A percentile compares a stretch with the other conserved stretches of the same genome.
phyloP scores from a whole-genome alignment of 2,113 vertebrate species.

The Aldabrachelys gigantea region DNA sequence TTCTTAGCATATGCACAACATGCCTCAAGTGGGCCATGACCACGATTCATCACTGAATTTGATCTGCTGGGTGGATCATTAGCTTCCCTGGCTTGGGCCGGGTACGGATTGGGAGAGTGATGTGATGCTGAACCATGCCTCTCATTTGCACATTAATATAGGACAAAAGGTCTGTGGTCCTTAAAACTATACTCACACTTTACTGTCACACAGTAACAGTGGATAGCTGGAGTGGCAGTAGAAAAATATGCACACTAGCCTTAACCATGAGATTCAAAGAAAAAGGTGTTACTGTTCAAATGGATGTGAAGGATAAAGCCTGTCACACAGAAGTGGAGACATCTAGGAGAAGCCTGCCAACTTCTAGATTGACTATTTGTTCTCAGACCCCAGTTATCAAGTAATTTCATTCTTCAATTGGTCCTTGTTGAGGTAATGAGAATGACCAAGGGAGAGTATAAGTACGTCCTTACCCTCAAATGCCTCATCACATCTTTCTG shows the following conservation, averaged over 20 bases:
- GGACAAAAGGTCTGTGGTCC: not conserved
- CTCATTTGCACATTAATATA: not conserved
- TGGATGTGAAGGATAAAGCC: not conserved
- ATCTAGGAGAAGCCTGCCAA: not conserved
- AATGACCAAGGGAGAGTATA: not conserved
- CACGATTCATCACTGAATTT: too few relatives aligned
- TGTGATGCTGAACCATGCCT: too few relatives aligned
- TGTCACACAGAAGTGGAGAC: not conserved
- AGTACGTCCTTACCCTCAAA: not conserved
- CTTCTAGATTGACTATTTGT: not conserved
- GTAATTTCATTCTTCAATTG: not conserved
- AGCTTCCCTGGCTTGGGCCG: too few relatives aligned
- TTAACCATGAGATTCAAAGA: not conserved
- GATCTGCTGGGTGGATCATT: too few relatives aligned
- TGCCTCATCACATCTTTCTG: not conserved
- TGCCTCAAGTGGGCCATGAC: too few relatives aligned
- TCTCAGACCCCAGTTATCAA: not conserved
- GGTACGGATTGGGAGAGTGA: too few relatives aligned
- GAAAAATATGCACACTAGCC: not conserved
- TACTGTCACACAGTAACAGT: not conserved
- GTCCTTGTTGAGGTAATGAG: not conserved
- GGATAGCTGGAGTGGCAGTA: not conserved
- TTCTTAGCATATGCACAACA: too few relatives aligned
- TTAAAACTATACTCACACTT: accelerated
- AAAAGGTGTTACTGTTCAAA: not conserved